These are phyloP conservation scores for Tribolium freemani DNA, from an alignment of 2,888 invertebrate genomes.

Conservation along the genomic window DNA sequence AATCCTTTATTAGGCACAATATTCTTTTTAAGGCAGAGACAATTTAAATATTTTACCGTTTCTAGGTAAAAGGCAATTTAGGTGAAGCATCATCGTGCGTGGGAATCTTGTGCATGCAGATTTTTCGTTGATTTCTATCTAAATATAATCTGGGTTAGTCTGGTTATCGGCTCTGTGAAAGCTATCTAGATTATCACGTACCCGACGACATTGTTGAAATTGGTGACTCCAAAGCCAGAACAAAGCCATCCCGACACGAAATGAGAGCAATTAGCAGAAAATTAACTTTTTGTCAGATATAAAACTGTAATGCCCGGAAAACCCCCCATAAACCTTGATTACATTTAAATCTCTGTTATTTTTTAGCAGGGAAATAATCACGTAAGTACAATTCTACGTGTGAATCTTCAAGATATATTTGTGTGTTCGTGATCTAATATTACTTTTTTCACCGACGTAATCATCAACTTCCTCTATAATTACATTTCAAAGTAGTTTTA, in stretches of 20 bases:
- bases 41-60: slow-evolving; percentile 19
- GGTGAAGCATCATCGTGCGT: slow-evolving; percentile 47
- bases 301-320: slow-evolving; percentile 2
- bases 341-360: slow-evolving; percentile 36
- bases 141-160: slow-evolving; percentile 60
- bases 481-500: slow-evolving; percentile 37
- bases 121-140: slow-evolving; percentile 59
- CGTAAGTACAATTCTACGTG: slow-evolving; percentile 39
- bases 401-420: slow-evolving; percentile 40
- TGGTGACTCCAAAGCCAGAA: slow-evolving; percentile 35
- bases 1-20: neutral
- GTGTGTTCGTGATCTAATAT: slow-evolving; percentile 46
- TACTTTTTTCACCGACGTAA: slow-evolving; percentile 36
- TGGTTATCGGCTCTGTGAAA: slow-evolving; percentile 53
- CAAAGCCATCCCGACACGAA: slow-evolving; percentile 4
- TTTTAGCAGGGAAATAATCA: slow-evolving; percentile 31
- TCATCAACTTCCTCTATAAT: slow-evolving; percentile 42
- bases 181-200: slow-evolving; percentile 57
- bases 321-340: slow-evolving; percentile 33
- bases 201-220: slow-evolving; percentile 54
- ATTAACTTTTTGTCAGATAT: slow-evolving; percentile 7
- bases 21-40: neutral
- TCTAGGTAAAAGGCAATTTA: slow-evolving; percentile 28
- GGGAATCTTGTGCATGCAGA: slow-evolving; percentile 59
- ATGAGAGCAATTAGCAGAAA: slow-evolving; percentile 12